Evolutionary conservation across 1,140 invertebrate genomes (phyloP).

Genomic region (Chrysoperla carnea): DNA sequence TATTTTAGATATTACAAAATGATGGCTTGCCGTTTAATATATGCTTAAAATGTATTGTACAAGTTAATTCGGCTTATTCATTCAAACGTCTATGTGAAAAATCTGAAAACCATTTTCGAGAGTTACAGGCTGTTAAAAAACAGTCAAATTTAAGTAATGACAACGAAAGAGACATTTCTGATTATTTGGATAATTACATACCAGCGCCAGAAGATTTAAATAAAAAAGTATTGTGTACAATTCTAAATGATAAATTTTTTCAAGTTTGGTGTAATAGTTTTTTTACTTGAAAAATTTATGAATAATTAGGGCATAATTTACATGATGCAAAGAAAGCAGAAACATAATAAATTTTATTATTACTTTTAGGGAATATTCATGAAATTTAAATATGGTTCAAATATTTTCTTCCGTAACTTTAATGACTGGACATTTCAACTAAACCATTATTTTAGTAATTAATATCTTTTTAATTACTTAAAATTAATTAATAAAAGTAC

Average conservation of each 20-base stretch:
- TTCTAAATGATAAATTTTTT: background rate
- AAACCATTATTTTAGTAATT: too few relatives aligned
- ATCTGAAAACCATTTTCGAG: constrained; percentile 10
- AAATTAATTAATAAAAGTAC: too few relatives aligned
- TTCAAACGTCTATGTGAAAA: constrained; percentile 13
- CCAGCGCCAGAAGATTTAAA: background rate
- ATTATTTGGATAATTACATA: background rate
- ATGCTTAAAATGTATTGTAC: constrained; percentile 11
- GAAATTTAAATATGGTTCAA: too few relatives aligned
- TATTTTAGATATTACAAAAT: constrained; percentile 7
- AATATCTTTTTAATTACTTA: too few relatives aligned
- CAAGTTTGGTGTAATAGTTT: background rate
- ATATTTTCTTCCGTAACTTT: too few relatives aligned
- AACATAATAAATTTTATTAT: too few relatives aligned
- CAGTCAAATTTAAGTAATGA: constrained; percentile 3
- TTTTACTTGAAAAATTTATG: background rate
- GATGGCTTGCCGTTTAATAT: constrained; percentile 12
- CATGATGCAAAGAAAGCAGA: too few relatives aligned
- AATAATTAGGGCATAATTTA: background rate
- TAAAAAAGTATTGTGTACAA: background rate
- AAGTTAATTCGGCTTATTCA: constrained; percentile 8
- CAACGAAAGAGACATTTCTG: background rate
- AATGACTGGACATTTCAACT: too few relatives aligned
- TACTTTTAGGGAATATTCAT: too few relatives aligned
- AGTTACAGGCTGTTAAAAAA: constrained; percentile 6